Evolutionary conservation across 2,888 invertebrate genomes (phyloP).

Genomic region (Sarcophaga variegata): DNA sequence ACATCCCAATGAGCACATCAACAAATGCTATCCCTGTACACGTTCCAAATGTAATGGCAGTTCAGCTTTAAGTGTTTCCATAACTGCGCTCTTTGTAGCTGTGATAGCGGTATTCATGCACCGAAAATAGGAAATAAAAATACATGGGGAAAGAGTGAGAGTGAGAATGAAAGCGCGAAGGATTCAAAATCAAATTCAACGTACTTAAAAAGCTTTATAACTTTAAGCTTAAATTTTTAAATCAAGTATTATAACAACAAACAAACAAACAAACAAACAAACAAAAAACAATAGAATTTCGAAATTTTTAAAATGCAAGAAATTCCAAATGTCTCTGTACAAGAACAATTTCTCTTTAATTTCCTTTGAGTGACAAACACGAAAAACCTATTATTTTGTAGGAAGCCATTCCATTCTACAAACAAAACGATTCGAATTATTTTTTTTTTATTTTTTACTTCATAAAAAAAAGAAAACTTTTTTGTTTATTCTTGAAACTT

Average conservation of each 20-base stretch:
- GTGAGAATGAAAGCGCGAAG: slow-evolving; percentile 10
- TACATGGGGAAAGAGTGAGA: background rate
- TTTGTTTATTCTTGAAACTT: slow-evolving; percentile 30
- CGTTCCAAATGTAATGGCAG: slow-evolving; percentile 77
- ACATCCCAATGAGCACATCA: slow-evolving; percentile 67
- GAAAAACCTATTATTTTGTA: slow-evolving; percentile 4
- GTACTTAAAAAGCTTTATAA: slow-evolving; percentile 31
- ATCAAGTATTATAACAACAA: slow-evolving; percentile 34
- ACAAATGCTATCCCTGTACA: slow-evolving; percentile 75
- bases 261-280: background rate
- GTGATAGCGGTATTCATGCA: slow-evolving; percentile 74
- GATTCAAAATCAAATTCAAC: background rate
- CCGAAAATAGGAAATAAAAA: slow-evolving; percentile 56
- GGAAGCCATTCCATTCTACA: slow-evolving; percentile 4
- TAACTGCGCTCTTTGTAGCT: slow-evolving; percentile 74
- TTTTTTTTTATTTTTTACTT: slow-evolving; percentile 33
- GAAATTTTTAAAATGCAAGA: background rate
- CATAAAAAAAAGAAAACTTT: slow-evolving; percentile 4
- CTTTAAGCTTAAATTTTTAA: slow-evolving; percentile 11
- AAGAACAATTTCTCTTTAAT: no score
- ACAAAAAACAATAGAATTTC: background rate
- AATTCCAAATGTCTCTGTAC: background rate
- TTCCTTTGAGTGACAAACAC: background rate
- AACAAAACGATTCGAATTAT: slow-evolving; percentile 67
- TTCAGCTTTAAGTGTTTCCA: slow-evolving; percentile 74